Base-by-base conservation (phyloP, 2,113 vertebrate species). In the Pontoporia blainvillei region DNA sequence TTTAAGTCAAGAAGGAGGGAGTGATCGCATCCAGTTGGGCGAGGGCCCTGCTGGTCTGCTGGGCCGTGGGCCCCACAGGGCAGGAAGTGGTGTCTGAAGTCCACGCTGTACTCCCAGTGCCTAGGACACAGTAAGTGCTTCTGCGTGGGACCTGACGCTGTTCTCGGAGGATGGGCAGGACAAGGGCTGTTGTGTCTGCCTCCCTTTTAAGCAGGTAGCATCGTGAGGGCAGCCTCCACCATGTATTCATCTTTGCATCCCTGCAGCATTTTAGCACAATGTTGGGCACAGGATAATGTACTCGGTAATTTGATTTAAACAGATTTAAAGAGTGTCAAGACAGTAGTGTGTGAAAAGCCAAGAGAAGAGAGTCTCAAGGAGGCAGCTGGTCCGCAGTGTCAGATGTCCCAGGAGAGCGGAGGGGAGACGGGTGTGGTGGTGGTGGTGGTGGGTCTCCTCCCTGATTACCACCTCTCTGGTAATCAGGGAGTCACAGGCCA, bases 51-150 rank as follows among this genome's bases (percentile, higher is more conserved):
- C 64, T 27, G 10, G 23, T 39, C 71, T 39, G 31, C 64, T 27
- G 13, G 23, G n/a, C 76, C 75, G 64, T 13, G 4, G 72, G n/a
- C 5, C 36, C 31, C 44, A 11, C 0, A 2, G 1, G 49, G 69
- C 39, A 76, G 39, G 23, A n/a, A 62, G 20, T 5, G 41, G 44
- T 10, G 8, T 23, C 29, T 67, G 34, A 25, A 10, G 18, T 15
- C 49, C 4, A 7, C 0, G 0, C 61, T 39, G 7, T 20, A 17
- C 36, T n/a, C 46, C 78, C 61, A 66, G 49, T 0, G 12, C 36
- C 73, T 36, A 9, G 29, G 49, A n/a, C 34, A 49, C 4, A 2
- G 84, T 14, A 18, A 39, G 46, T 14, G 29, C 46, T 62, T 62
- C 41, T 36, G 44, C 27, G 49, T 49, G 39, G 41, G 34, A 67